A percentile compares a stretch with the other conserved stretches of the same genome.
Evolutionary conservation across 2,888 invertebrate species (phyloP).

Genomic region (Carterocephalus palaemon): DNA sequence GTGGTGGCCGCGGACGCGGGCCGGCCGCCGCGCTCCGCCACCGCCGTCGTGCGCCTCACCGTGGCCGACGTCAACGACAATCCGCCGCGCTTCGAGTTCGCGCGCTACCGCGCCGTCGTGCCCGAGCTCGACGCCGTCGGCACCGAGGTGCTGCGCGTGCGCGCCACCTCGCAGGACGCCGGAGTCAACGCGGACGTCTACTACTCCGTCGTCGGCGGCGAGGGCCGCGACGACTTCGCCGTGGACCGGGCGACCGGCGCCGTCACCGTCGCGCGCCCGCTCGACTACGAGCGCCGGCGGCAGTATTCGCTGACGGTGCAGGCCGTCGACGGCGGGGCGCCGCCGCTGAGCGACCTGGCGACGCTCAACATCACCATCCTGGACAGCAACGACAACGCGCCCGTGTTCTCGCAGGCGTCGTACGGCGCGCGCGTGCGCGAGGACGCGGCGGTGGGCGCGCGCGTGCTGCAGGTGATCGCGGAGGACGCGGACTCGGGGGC

Average conservation of each 20-base stretch:
- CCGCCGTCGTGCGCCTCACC: slow-evolving; percentile 85
- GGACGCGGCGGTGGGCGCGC: slow-evolving; percentile 85
- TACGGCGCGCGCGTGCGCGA: slow-evolving; percentile 89
- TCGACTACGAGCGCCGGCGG: slow-evolving; percentile 92
- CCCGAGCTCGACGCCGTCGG: slow-evolving; percentile 88
- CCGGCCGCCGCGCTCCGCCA: slow-evolving; percentile 83
- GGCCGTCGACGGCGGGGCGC: slow-evolving; percentile 92
- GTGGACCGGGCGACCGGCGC: slow-evolving; percentile 87
- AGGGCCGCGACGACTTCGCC: slow-evolving; percentile 91
- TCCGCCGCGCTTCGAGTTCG: slow-evolving; percentile 94
- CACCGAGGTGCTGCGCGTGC: slow-evolving; percentile 88
- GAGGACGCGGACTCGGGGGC: slow-evolving; percentile 90
- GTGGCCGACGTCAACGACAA: slow-evolving; percentile 97
- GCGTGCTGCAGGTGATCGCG: slow-evolving; percentile 87
- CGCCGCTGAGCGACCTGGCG: slow-evolving; percentile 93
- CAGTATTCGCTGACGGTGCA: slow-evolving; percentile 93
- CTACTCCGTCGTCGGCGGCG: slow-evolving; percentile 92
- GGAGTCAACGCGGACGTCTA: slow-evolving; percentile 96
- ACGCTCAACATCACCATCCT: slow-evolving; percentile 90
- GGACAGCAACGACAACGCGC: slow-evolving; percentile 93
- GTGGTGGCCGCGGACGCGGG: slow-evolving; percentile 93
- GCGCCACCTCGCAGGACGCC: slow-evolving; percentile 94
- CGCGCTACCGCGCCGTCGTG: slow-evolving; percentile 87
- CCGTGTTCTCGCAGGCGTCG: slow-evolving; percentile 86
- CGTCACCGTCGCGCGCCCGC: slow-evolving; percentile 85